Evolutionary conservation across 2,888 invertebrate species (phyloP).

Genomic region (Trissolcus brochymenae): DNA sequence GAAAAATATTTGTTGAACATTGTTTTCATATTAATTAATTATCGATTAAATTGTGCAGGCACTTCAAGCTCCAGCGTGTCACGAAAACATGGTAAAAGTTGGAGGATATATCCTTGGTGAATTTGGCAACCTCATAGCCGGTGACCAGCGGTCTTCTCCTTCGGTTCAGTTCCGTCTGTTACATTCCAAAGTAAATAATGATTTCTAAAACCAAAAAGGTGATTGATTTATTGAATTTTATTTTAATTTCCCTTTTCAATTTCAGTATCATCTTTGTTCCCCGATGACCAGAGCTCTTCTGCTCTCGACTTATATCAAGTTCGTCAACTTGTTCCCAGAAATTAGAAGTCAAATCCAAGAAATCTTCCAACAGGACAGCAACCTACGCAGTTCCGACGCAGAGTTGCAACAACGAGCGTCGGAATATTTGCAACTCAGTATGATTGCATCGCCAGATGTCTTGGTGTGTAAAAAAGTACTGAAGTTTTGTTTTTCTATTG

Average conservation of each 20-base stretch:
- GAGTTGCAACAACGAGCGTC: constrained; percentile 98
- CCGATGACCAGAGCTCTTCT: constrained; percentile 97
- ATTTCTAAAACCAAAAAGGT: background rate
- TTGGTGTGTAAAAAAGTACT: constrained; percentile 78
- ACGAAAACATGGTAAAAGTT: constrained; percentile 99
- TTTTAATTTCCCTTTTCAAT: constrained; percentile 36
- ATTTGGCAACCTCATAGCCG: constrained; percentile 99
- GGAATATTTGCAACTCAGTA: constrained; percentile 97
- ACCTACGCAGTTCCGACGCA: constrained; percentile 97
- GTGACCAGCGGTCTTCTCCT: constrained; percentile 97
- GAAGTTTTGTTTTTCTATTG: background rate
- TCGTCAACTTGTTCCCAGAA: constrained; percentile 99
- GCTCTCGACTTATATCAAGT: constrained; percentile 98
- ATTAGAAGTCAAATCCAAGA: constrained; percentile 97
- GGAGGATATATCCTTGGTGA: constrained; percentile 99
- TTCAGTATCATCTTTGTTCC: constrained; percentile 94
- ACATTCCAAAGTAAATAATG: constrained; percentile 88
- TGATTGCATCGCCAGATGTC: constrained; percentile 97
- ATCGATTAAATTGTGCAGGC: constrained; percentile 78
- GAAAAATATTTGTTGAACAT: no score
- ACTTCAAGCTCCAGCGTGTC: constrained; percentile 98
- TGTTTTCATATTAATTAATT: no score
- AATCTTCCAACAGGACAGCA: constrained; percentile 95
- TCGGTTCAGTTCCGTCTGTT: constrained; percentile 97
- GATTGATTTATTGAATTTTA: background rate